These are phyloP conservation scores for Mionectes macconnelli DNA, from an alignment of 2,113 vertebrate species.

Conservation along the genomic window DNA sequence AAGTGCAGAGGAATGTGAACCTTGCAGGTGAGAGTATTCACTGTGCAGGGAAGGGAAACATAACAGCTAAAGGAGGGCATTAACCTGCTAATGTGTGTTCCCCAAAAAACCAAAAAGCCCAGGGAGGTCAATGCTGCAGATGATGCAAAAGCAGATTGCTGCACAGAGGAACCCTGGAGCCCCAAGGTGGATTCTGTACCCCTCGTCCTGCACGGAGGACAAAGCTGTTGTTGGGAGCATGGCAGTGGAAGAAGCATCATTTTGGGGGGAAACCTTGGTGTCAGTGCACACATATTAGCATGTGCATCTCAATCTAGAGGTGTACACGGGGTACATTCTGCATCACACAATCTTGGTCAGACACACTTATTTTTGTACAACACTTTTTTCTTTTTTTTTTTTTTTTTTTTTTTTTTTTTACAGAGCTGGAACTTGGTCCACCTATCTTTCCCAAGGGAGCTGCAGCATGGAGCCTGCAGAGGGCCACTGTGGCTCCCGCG, in stretches of 20 bases:
- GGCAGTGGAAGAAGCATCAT: background rate
- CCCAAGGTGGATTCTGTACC: background rate
- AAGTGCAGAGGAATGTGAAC: background rate
- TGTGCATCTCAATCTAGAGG: background rate
- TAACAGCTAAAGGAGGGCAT: background rate
- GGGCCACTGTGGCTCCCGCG: rapidly evolving
- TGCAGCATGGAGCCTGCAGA: rapidly evolving
- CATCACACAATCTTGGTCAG: background rate
- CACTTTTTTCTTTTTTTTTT: rapidly evolving
- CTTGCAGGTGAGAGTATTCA: background rate
- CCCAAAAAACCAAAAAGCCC: background rate
- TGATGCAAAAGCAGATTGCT: too few species aligned
- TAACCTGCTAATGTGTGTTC: background rate
- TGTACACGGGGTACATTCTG: rapidly evolving
- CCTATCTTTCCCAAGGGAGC: rapidly evolving
- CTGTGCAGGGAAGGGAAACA: background rate
- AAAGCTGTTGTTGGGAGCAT: rapidly evolving
- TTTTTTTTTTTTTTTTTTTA: rapidly evolving
- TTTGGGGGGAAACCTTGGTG: background rate
- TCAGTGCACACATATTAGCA: rapidly evolving
- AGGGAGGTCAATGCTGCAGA: background rate
- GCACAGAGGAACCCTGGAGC: rapidly evolving
- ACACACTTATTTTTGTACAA: background rate
- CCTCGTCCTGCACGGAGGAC: background rate
- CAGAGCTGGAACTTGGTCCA: rapidly evolving